These are phyloP conservation scores for Nudaria mundana DNA, from an alignment of 2,888 invertebrate genomes.

Conservation along the genomic window DNA sequence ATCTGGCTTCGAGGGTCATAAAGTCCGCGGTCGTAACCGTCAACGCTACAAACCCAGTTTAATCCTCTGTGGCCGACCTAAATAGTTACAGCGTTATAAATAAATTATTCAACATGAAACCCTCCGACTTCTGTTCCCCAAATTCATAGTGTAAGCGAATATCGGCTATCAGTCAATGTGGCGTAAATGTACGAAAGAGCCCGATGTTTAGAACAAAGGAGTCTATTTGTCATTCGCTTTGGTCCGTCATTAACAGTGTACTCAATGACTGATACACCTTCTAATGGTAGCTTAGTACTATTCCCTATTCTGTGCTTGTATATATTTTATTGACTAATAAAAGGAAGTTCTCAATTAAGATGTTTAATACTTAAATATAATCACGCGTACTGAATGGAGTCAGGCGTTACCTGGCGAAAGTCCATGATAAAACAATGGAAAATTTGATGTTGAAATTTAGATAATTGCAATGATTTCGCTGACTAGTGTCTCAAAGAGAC, in stretches of 20 bases:
- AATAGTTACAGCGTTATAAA: constrained; percentile 29
- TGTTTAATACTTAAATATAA: no score
- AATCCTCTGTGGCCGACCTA: constrained; percentile 1
- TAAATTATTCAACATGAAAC: constrained; percentile 49
- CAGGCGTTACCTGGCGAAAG: no score
- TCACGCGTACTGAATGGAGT: no score
- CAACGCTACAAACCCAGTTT: neutral
- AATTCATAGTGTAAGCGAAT: constrained; percentile 21
- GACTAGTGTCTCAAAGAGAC: no score
- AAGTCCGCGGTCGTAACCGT: neutral
- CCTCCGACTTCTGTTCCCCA: constrained; percentile 22
- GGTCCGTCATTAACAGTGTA: constrained; percentile 20
- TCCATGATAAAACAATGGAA: no score
- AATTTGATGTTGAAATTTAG: no score
- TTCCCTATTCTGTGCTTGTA: no score
- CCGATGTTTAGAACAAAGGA: constrained; percentile 23
- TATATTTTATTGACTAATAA: no score
- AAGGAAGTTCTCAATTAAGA: no score
- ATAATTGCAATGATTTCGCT: no score
- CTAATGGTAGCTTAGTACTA: no score
- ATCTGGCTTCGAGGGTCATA: neutral
- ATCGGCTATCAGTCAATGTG: constrained; percentile 18
- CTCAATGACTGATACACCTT: constrained; percentile 10
- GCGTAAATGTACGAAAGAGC: constrained; percentile 23
- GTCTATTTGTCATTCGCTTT: constrained; percentile 25